phyloP scores from a whole-genome alignment of 2,888 invertebrate species.

The Lasius platythorax region DNA sequence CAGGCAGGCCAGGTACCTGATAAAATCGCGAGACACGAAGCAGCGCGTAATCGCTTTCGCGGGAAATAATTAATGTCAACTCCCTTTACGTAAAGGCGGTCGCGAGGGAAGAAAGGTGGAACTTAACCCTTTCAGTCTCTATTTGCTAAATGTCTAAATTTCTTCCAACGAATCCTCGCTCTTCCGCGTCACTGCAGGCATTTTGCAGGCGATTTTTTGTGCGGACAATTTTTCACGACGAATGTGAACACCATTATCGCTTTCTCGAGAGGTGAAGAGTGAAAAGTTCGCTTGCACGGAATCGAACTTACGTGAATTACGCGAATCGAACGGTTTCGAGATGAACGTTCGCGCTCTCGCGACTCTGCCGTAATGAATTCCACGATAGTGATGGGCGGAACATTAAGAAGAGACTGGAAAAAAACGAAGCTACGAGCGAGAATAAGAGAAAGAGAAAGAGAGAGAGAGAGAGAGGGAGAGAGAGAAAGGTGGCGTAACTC shows the following conservation, averaged over 20 bases:
- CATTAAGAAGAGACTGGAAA: conserved; percentile 74
- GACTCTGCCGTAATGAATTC: conserved; percentile 73
- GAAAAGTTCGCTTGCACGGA: background rate
- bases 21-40: conserved; percentile 66
- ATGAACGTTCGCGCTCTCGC: conserved; percentile 32
- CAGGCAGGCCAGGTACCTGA: conserved; percentile 58
- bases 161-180: conserved; percentile 11
- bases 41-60: conserved; percentile 62
- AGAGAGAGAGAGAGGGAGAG: background rate
- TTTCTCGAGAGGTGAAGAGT: background rate
- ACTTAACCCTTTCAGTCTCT: background rate
- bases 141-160: conserved; percentile 42
- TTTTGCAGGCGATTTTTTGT: background rate
- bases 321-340: conserved; percentile 55
- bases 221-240: background rate
- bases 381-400: conserved; percentile 58
- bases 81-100: conserved; percentile 57
- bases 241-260: conserved; percentile 23
- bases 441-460: background rate
- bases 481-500: conserved; percentile 46
- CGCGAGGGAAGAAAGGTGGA: conserved; percentile 44
- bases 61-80: conserved; percentile 70
- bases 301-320: conserved; percentile 24
- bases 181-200: background rate
- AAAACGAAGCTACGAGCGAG: conserved; percentile 58